phyloP scores from a whole-genome alignment of 2,113 vertebrate genomes.

The Mugil cephalus region DNA sequence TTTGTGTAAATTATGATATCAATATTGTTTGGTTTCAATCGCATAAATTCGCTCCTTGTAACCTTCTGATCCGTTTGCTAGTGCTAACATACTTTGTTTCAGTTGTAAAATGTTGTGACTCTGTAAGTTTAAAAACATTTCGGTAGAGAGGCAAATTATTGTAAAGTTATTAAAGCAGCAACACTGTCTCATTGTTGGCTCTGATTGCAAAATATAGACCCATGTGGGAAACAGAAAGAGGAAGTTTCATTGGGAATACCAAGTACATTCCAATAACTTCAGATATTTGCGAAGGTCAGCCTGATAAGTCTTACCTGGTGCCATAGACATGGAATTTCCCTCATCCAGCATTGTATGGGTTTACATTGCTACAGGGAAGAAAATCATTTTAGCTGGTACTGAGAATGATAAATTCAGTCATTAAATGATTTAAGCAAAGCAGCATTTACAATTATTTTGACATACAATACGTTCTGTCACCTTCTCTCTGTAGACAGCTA shows the following conservation, averaged over 20 bases:
- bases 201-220: not conserved
- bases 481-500: constrained; percentile 21
- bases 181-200: not conserved
- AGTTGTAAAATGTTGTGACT: constrained; percentile 6
- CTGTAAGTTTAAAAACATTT: constrained; percentile 8
- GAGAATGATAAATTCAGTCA: not conserved
- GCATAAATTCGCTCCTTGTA: too few relatives aligned
- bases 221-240: constrained; percentile 22
- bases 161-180: constrained; percentile 46
- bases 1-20: not conserved
- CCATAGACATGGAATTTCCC: not conserved
- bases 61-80: not conserved
- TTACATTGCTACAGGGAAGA: not conserved
- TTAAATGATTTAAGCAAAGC: constrained; percentile 1
- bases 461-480: constrained; percentile 12
- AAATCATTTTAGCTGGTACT: too few relatives aligned
- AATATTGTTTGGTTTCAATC: not conserved
- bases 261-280: not conserved
- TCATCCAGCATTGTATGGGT: not conserved
- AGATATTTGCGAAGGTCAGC: constrained; percentile 65
- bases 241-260: constrained; percentile 30
- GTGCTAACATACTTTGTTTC: not conserved
- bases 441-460: constrained; percentile 8
- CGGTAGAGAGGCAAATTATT: constrained; percentile 16
- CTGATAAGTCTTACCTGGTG: constrained; percentile 20